These are phyloP conservation scores for Zoanthus sansibaricus DNA, from an alignment of 92 coral and sea anemone genomes.

Conservation along the genomic window DNA sequence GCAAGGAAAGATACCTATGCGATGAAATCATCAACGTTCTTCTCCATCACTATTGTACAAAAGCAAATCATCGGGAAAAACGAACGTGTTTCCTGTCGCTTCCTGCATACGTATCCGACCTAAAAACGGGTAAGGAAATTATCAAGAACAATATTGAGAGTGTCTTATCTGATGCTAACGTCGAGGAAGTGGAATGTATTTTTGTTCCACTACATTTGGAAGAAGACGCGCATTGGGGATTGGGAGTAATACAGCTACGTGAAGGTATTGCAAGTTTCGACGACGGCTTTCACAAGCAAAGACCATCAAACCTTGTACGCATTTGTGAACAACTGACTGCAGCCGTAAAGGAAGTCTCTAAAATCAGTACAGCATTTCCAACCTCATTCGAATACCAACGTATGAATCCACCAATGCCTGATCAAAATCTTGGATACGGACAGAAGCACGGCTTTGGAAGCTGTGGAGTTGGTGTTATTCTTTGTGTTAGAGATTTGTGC, in stretches of 20 bases:
- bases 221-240: conserved; percentile 57
- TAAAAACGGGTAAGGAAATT: conserved; percentile 13
- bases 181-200: conserved; percentile 27
- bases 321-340: conserved; percentile 5
- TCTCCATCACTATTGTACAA: conserved; percentile 19
- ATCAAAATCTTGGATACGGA: conserved; percentile 19
- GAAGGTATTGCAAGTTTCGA: conserved; percentile 47
- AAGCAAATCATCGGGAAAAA: conserved; percentile 41
- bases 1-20: conserved; percentile 48
- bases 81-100: conserved; percentile 32
- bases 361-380: not conserved
- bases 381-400: conserved; percentile 39
- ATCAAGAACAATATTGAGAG: conserved; percentile 21
- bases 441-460: conserved; percentile 45
- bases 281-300: conserved; percentile 52
- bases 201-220: conserved; percentile 60
- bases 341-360: conserved; percentile 4
- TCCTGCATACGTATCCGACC: conserved; percentile 6
- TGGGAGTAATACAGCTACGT: conserved; percentile 43
- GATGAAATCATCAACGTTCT: conserved; percentile 52
- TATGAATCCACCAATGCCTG: conserved; percentile 62
- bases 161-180: conserved; percentile 18
- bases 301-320: conserved; percentile 13
- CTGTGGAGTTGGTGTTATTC: conserved; percentile 58
- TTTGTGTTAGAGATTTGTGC: conserved; percentile 17